Evolutionary conservation across 2,888 invertebrate species (phyloP).

Genomic region (Tipula confusa): DNA sequence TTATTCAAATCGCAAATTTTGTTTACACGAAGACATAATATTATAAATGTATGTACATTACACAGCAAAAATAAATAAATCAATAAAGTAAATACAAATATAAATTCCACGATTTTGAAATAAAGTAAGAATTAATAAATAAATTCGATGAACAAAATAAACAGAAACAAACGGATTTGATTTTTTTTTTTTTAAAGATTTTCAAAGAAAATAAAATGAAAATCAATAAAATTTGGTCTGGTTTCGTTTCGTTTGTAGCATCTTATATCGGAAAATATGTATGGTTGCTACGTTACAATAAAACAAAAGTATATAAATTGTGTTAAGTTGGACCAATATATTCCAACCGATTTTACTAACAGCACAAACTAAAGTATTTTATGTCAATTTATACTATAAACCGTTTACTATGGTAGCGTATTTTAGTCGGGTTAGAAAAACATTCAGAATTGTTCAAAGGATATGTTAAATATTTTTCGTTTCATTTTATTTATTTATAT

Average conservation of each 20-base stretch:
- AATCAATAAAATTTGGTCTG: background rate
- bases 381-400: background rate
- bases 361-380: background rate
- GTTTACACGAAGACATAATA: background rate
- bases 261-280: background rate
- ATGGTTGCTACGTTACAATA: background rate
- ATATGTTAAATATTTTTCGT: background rate
- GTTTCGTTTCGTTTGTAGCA: background rate
- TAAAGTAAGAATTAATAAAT: background rate
- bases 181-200: background rate
- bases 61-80: background rate
- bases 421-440: background rate
- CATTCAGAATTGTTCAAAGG: background rate
- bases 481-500: background rate
- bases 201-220: background rate
- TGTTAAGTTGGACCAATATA: background rate
- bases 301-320: background rate
- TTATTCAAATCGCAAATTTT: background rate
- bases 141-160: background rate
- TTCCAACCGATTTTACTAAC: background rate
- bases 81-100: constrained; percentile 4
- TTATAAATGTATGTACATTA: background rate
- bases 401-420: background rate
- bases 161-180: background rate
- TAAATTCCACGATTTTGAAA: background rate